A percentile compares a stretch with the other conserved stretches of the same genome.
Evolutionary conservation across 92 coral and sea anemone genomes (phyloP).

Genomic region (Micromussa lordhowensis): DNA sequence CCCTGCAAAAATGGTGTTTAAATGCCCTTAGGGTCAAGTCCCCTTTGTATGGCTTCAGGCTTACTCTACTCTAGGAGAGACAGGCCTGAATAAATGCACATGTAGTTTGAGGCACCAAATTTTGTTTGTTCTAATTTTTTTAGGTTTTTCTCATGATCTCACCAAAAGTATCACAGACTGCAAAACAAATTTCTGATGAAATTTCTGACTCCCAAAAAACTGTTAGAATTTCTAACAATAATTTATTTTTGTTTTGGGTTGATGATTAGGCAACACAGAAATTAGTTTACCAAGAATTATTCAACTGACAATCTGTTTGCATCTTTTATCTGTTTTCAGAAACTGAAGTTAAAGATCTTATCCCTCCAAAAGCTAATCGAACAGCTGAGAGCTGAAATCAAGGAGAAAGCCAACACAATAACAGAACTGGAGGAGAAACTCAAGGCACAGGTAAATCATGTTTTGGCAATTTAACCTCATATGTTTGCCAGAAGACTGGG

Average conservation of each 20-base stretch:
- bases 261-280: not conserved
- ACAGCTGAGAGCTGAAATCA: conserved; percentile 76
- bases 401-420: conserved; percentile 61
- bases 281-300: no score
- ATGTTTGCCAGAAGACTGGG: not conserved
- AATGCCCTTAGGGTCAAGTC: no score
- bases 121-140: no score
- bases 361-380: conserved; percentile 78
- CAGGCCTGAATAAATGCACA: no score
- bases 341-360: conserved; percentile 66
- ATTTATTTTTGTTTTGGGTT: not conserved
- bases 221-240: not conserved
- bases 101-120: no score
- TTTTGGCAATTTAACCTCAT: not conserved
- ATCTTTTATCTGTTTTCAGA: conserved; percentile 44
- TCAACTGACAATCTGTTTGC: not conserved
- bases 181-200: not conserved
- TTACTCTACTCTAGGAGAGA: no score
- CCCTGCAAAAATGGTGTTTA: no score
- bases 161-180: no score
- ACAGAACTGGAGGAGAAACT: conserved; percentile 70
- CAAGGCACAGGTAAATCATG: conserved; percentile 50
- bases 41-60: no score
- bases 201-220: not conserved
- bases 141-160: no score